Percentiles rank a stretch among this genome's conserved stretches.
Conservation (phyloP, 2,888 invertebrate genomes). For the Perdita meconis region DNA sequence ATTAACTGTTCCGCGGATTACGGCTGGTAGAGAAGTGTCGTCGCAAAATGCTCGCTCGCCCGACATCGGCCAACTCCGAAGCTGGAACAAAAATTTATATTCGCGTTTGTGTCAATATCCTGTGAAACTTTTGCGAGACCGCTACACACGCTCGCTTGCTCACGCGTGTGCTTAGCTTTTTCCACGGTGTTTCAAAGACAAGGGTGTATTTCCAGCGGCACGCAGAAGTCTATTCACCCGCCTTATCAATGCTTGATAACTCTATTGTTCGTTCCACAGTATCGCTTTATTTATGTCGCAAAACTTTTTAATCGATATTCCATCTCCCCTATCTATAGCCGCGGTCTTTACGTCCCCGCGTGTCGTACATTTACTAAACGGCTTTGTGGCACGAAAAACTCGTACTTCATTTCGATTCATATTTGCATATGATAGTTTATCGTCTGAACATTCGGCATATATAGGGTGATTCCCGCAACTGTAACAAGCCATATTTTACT, state of each 20-base stretch:
- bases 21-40: slow-evolving; percentile 40
- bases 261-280: neutral
- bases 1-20: slow-evolving; percentile 67
- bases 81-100: slow-evolving; percentile 30
- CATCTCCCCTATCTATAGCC: neutral
- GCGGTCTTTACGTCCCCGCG: neutral
- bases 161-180: neutral
- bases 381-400: neutral
- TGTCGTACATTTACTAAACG: slow-evolving; percentile 1
- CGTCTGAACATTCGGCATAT: no score
- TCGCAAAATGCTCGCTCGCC: slow-evolving; percentile 48
- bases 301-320: slow-evolving; percentile 18
- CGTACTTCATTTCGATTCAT: neutral
- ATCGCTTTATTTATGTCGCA: slow-evolving; percentile 8
- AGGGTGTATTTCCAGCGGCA: neutral
- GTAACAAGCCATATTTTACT: no score
- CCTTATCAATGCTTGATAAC: slow-evolving; percentile 6
- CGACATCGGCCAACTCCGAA: slow-evolving; percentile 15
- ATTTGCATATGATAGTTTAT: slow-evolving; percentile 15
- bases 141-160: neutral
- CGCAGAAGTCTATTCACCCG: slow-evolving; percentile 7
- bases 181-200: neutral
- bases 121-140: slow-evolving; percentile 8
- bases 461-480: no score
- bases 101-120: slow-evolving; percentile 20